phyloP scores from a whole-genome alignment of 2,888 invertebrate species.

The Acleris holmiana region DNA sequence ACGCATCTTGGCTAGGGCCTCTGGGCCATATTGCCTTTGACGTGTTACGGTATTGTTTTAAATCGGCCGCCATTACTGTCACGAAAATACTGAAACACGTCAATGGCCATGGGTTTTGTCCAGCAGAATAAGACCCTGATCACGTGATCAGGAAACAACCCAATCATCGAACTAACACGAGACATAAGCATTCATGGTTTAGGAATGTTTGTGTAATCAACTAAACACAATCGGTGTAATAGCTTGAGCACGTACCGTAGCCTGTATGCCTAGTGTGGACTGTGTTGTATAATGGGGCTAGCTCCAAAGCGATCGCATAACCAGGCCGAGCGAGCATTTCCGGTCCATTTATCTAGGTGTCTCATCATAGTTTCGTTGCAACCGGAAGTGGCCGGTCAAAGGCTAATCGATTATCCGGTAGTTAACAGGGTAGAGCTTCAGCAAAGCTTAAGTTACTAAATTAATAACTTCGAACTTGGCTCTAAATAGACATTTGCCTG shows the following conservation, averaged over 20 bases:
- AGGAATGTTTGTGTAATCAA: background rate
- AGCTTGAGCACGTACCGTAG: background rate
- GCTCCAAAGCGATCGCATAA: constrained; percentile 40
- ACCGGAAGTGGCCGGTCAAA: constrained; percentile 77
- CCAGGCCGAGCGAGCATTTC: constrained; percentile 59
- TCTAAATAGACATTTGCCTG: too few species aligned
- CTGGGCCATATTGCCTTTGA: too few species aligned
- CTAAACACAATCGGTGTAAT: background rate
- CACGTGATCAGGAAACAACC: too few species aligned
- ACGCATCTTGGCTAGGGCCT: too few species aligned
- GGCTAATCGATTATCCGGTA: constrained; percentile 80
- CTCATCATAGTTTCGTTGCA: constrained; percentile 74
- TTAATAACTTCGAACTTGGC: too few species aligned
- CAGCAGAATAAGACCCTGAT: too few species aligned
- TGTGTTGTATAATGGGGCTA: constrained; percentile 10
- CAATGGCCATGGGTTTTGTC: too few species aligned
- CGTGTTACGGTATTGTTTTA: too few species aligned
- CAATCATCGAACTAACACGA: too few species aligned
- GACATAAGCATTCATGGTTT: background rate
- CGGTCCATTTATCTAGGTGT: constrained; percentile 70
- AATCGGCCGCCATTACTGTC: too few species aligned
- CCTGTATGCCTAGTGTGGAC: background rate
- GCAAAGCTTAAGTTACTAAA: constrained; percentile 1
- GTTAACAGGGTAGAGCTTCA: constrained; percentile 49
- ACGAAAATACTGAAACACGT: too few species aligned